phyloP scores from a whole-genome alignment of 1,140 invertebrate genomes.

The Oscheius sp. region DNA sequence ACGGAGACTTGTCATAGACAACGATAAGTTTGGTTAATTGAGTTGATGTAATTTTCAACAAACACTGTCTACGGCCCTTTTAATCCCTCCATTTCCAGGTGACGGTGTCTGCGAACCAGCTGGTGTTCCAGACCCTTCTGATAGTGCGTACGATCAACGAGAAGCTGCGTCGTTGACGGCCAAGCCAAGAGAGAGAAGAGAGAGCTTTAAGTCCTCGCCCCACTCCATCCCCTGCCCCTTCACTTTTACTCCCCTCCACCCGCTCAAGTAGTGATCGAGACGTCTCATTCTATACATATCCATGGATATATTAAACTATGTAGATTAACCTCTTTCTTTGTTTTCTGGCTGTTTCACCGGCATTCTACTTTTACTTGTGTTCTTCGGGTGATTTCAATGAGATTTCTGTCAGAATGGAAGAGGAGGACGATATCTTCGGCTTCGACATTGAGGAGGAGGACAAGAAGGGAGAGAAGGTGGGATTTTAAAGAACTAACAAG shows the following conservation, averaged over 20 bases:
- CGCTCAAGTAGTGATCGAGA: not conserved
- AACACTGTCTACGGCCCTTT: not conserved
- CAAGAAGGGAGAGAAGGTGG: conserved; percentile 4
- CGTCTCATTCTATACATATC: not conserved
- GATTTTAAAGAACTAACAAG: too few species aligned
- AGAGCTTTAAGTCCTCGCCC: not conserved
- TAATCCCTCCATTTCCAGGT: conserved; percentile 45
- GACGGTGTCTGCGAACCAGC: conserved; percentile 54
- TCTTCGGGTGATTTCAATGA: not conserved
- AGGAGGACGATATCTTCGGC: conserved; percentile 5
- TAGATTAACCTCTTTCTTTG: not conserved
- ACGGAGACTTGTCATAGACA: not conserved
- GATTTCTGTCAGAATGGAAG: conserved; percentile 4
- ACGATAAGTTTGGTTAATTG: not conserved
- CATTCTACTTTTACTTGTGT: not conserved
- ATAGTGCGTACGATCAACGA: conserved; percentile 52
- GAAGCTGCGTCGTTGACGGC: conserved; percentile 39
- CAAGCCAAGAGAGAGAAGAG: too few species aligned
- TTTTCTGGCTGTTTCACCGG: not conserved
- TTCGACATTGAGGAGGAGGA: not conserved
- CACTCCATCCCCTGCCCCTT: not conserved
- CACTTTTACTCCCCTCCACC: not conserved
- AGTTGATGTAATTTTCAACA: not conserved
- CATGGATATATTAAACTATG: not conserved
- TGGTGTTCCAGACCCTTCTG: conserved; percentile 55